These are phyloP conservation scores for Argyresthia albistria DNA, from an alignment of 2,888 invertebrate species.

Conservation along the genomic window DNA sequence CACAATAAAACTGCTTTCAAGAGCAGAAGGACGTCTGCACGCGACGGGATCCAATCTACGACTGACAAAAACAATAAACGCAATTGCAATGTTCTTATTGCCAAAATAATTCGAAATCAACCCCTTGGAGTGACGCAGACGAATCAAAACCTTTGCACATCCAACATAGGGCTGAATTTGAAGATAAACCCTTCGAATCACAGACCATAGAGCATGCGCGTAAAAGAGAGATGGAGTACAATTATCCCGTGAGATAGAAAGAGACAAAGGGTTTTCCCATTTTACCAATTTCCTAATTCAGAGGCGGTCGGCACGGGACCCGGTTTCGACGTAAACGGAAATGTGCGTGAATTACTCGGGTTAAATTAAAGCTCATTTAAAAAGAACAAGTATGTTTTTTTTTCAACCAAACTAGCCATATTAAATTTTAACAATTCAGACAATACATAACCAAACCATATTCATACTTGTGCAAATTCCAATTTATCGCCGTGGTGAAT, in stretches of 20 bases:
- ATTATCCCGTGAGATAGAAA: constrained; percentile 15
- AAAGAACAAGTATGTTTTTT: no score
- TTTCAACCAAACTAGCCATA: no score
- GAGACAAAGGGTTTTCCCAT: constrained; percentile 15
- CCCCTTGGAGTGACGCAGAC: constrained; percentile 5
- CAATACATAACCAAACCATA: no score
- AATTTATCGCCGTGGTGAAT: no score
- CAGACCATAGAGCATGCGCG: constrained; percentile 47
- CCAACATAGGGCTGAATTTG: constrained; percentile 25
- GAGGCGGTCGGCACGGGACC: neutral
- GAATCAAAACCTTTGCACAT: constrained; percentile 23
- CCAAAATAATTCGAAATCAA: constrained; percentile 8
- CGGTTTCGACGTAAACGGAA: constrained; percentile 8
- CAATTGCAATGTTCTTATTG: constrained; percentile 6
- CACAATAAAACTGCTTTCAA: no score
- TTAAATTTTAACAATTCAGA: no score
- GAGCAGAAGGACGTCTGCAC: constrained; percentile 16
- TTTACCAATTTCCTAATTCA: constrained; percentile 17
- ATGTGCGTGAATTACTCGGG: neutral
- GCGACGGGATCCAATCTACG: constrained; percentile 18
- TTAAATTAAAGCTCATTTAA: no score
- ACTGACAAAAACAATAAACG: constrained; percentile 23
- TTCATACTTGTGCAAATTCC: no score
- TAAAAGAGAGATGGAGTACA: constrained; percentile 17
- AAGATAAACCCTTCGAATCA: constrained; percentile 18